Conservation (phyloP, 23 tunicate genomes). For the Ascidia mentula region DNA sequence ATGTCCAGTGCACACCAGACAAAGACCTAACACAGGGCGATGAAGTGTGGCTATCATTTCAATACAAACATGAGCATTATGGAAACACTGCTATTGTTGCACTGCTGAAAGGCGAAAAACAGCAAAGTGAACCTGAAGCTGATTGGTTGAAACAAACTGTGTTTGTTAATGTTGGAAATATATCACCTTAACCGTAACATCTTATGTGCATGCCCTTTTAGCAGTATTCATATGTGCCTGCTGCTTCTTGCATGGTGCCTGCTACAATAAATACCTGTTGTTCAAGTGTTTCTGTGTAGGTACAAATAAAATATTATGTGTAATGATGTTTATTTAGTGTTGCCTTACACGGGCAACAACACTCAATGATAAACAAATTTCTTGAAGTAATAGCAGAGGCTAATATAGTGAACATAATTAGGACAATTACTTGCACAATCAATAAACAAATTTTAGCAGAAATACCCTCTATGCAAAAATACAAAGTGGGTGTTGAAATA, state of each 20-base stretch:
- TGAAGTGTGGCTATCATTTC: conserved; percentile 68
- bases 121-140: conserved; percentile 34
- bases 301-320: too few relatives aligned
- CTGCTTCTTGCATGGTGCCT: background rate
- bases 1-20: conserved; percentile 54
- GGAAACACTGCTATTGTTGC: conserved; percentile 37
- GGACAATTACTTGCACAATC: too few relatives aligned
- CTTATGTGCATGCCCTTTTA: background rate
- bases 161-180: conserved; percentile 65
- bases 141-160: conserved; percentile 56
- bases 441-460: too few relatives aligned
- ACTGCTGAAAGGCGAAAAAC: conserved; percentile 42
- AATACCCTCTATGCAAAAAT: too few relatives aligned
- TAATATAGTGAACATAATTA: too few relatives aligned
- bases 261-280: too few relatives aligned
- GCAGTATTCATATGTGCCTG: background rate
- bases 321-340: too few relatives aligned
- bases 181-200: background rate
- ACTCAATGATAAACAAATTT: too few relatives aligned
- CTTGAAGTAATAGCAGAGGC: too few relatives aligned
- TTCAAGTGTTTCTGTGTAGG: too few relatives aligned
- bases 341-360: too few relatives aligned
- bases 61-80: conserved; percentile 64
- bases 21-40: conserved; percentile 32
- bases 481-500: too few relatives aligned